phyloP scores from a whole-genome alignment of 2,888 invertebrate genomes.

The Eupsilia transversa region DNA sequence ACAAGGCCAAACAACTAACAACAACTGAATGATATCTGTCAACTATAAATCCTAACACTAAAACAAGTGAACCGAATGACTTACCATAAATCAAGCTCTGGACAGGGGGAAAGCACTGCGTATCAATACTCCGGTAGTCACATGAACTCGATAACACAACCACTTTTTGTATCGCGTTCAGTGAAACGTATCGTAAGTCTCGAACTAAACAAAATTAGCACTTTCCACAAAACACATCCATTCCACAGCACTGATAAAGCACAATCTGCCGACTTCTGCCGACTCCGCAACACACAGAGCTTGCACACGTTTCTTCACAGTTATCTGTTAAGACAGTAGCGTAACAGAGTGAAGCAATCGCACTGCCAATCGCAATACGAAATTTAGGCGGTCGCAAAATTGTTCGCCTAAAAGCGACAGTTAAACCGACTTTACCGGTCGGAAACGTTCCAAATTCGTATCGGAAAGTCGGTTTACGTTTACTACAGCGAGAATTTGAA shows the following conservation, averaged over 20 bases:
- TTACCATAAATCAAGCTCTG: slow-evolving; percentile 86
- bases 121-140: slow-evolving; percentile 84
- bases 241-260: slow-evolving; percentile 85
- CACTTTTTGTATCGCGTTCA: slow-evolving; percentile 84
- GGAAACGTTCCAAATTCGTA: slow-evolving; percentile 86
- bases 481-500: slow-evolving; percentile 68
- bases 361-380: slow-evolving; percentile 87
- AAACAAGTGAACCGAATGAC: slow-evolving; percentile 73
- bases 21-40: slow-evolving; percentile 61
- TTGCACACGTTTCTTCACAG: slow-evolving; percentile 87
- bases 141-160: slow-evolving; percentile 84
- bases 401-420: slow-evolving; percentile 85
- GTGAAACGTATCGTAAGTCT: slow-evolving; percentile 83
- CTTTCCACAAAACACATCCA: slow-evolving; percentile 86
- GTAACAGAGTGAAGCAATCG: slow-evolving; percentile 86
- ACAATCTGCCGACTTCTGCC: slow-evolving; percentile 83
- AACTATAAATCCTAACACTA: slow-evolving; percentile 64
- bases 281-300: slow-evolving; percentile 83
- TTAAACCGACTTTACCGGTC: slow-evolving; percentile 87
- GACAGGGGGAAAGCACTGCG: slow-evolving; percentile 82
- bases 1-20: slow-evolving; percentile 53
- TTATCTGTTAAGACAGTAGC: slow-evolving; percentile 84
- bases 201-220: slow-evolving; percentile 82
- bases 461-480: slow-evolving; percentile 76
- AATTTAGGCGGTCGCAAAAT: slow-evolving; percentile 82